phyloP scores from a whole-genome alignment of 2,888 invertebrate species.

The Eilema depressum region DNA sequence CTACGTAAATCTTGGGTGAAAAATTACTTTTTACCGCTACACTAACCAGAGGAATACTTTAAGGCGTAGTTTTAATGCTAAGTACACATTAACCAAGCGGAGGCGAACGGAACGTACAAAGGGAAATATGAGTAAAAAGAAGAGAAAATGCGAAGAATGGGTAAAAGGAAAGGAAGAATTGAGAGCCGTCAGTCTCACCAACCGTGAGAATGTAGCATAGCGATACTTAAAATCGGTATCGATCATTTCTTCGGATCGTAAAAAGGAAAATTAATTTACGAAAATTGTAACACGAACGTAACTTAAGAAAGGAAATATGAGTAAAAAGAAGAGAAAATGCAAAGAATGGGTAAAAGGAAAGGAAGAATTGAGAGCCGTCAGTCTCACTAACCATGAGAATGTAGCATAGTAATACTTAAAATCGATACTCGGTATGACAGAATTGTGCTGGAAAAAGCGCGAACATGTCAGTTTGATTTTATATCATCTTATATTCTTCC shows the following conservation, averaged over 20 bases:
- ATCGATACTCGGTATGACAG: background rate
- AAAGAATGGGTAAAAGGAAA: background rate
- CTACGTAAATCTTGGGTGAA: background rate
- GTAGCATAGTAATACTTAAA: background rate
- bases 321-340: too few relatives aligned
- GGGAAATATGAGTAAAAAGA: background rate
- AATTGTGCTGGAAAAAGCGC: background rate
- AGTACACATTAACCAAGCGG: background rate
- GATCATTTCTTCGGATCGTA: too few relatives aligned
- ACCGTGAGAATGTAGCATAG: background rate
- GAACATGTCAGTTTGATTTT: background rate
- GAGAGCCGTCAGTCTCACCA: background rate
- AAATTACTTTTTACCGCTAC: background rate
- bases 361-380: background rate
- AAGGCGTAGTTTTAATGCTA: background rate
- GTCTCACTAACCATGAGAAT: background rate
- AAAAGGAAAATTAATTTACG: too few relatives aligned
- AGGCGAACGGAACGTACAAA: background rate
- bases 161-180: background rate
- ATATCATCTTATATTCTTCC: background rate
- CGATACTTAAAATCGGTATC: background rate
- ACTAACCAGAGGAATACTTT: background rate
- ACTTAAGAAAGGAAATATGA: background rate
- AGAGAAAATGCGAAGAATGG: background rate
- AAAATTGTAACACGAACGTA: too few relatives aligned